phyloP scores from a whole-genome alignment of 2,888 invertebrate genomes.

The Strigamia crassipes region DNA sequence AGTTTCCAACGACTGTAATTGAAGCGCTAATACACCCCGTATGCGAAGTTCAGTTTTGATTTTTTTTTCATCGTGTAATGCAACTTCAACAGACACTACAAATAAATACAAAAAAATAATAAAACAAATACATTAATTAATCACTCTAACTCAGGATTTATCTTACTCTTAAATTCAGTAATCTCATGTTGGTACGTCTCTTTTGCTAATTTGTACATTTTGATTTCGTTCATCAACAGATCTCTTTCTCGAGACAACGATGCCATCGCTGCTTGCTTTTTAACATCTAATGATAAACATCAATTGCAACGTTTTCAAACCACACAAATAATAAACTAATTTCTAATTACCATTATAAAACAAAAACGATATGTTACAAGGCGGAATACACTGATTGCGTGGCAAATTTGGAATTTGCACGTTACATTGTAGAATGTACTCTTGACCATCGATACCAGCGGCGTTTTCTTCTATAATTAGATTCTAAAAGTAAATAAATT shows the following conservation, averaged over 20 bases:
- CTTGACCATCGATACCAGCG: constrained; percentile 57
- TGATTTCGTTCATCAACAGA: constrained; percentile 55
- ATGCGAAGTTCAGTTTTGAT: constrained; percentile 55
- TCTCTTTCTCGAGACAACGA: constrained; percentile 57
- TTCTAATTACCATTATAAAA: constrained; percentile 57
- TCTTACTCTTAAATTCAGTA: constrained; percentile 57
- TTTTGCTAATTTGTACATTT: constrained; percentile 57
- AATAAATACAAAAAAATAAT: neutral
- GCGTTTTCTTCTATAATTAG: constrained; percentile 55
- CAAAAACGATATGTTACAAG: constrained; percentile 56
- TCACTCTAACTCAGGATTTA: neutral
- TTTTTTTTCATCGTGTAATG: constrained; percentile 55
- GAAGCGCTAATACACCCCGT: constrained; percentile 51
- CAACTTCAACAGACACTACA: constrained; percentile 52
- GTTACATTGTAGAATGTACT: constrained; percentile 55
- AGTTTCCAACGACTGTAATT: constrained; percentile 31
- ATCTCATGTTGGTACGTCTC: constrained; percentile 57
- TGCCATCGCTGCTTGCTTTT: constrained; percentile 58
- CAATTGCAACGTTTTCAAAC: neutral
- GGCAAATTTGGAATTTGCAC: constrained; percentile 53
- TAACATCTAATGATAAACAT: constrained; percentile 55
- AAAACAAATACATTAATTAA: neutral
- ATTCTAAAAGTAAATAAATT: constrained; percentile 50
- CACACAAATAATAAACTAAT: neutral
- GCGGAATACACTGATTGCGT: constrained; percentile 53